Evolutionary conservation across 2,888 invertebrate species (phyloP), one percentile per base, ranked within the genome.

Genomic region (Andrena praecox): DNA sequence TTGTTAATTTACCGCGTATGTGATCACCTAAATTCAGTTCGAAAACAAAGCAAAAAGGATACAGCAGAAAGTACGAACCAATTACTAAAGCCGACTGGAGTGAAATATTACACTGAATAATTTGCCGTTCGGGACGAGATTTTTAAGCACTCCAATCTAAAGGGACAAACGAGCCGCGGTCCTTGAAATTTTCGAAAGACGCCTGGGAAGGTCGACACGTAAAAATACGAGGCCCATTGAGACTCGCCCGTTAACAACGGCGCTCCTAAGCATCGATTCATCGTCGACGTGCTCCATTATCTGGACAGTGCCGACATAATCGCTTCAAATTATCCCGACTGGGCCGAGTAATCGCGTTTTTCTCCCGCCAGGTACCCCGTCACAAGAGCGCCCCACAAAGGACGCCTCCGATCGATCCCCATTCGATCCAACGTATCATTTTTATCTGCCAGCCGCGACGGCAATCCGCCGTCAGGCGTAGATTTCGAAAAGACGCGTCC

Each of bases 271-370:
- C 50, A 50, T 29, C 67, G n/a, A 48, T 52, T 50, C 48, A 67
- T 67, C 50, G 50, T 67, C 50, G 50, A 29, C 29, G 67, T n/a
- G 67, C 67, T 29, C 67, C 29, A 67, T 67, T 67, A 67, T 67
- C 67, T 50, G 12, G 16, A 24, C 42, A 64, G 64, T 35, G 6
- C 42, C 64, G 64, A 64, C 27, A 48, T 68, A 68, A 68, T 54
- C 68, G 42, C 48, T 33, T 35, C 50, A 35, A 59, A 56, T 70
- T 56, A 59, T 33, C 35, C 42, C 42, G 50, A 56, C 24, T 12
- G 20, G 56, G 24, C 10, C 10, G 24, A 20, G 24, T 56, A 56
- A 56, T 56, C 56, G 56, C 56, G 31, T 35, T 54, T n/a, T 63
- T 24, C 33, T 7, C 33, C 35, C 63, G 8, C 63, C 6, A 0